A percentile compares a stretch with the other conserved stretches of the same genome.
These are phyloP conservation scores for Progne subis DNA, from an alignment of 2,113 vertebrate species.

Conservation along the genomic window DNA sequence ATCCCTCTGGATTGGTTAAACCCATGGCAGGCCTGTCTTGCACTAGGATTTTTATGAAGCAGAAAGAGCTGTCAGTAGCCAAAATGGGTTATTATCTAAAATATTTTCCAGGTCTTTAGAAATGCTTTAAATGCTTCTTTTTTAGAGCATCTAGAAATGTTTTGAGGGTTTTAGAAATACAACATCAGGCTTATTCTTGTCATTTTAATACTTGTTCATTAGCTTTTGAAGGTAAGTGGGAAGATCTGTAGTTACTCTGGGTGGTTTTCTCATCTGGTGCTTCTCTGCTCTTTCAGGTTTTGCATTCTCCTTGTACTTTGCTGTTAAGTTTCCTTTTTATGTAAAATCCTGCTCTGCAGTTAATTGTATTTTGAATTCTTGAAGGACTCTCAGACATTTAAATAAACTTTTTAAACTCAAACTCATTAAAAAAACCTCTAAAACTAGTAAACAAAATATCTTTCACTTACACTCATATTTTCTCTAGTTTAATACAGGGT, in stretches of 20 bases:
- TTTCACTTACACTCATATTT: background rate
- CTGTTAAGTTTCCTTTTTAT: background rate
- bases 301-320: background rate
- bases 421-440: background rate
- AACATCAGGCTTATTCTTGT: background rate
- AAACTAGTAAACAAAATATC: background rate
- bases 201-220: background rate
- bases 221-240: background rate
- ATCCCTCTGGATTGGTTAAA: background rate
- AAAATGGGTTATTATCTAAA: background rate
- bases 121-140: background rate
- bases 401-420: background rate
- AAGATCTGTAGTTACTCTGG: background rate
- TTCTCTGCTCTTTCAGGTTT: background rate
- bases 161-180: background rate
- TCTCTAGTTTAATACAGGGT: background rate
- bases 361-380: background rate
- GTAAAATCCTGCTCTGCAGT: background rate
- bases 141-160: background rate
- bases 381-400: background rate
- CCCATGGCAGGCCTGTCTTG: background rate
- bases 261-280: background rate
- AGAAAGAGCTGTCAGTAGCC: fast-evolving
- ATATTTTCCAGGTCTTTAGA: background rate
- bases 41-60: background rate